phyloP scores from a whole-genome alignment of 2,113 vertebrate species.

The Leucoraja erinaceus region DNA sequence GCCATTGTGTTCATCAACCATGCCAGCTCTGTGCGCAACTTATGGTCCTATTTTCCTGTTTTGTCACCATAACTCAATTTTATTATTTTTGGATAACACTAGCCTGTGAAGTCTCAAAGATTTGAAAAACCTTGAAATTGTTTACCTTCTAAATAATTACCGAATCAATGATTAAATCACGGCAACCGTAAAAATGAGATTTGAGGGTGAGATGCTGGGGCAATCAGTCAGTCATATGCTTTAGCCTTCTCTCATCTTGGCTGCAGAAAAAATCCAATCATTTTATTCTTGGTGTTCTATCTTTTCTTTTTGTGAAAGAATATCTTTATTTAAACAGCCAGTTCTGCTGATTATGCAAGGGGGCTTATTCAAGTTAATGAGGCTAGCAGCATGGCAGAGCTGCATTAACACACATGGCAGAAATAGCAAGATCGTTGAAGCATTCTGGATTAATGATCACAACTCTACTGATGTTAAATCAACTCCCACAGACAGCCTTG shows the following conservation, averaged over 20 bases:
- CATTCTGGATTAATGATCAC: conserved; percentile 13
- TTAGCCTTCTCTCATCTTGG: neutral
- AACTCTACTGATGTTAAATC: conserved; percentile 14
- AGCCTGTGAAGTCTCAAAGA: neutral
- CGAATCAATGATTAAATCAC: neutral
- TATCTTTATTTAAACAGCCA: conserved; percentile 18
- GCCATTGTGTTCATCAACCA: neutral
- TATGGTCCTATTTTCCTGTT: neutral
- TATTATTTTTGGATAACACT: neutral
- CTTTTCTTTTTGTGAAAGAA: neutral
- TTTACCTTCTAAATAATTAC: neutral
- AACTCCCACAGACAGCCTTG: conserved; percentile 8
- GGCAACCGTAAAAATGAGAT: neutral
- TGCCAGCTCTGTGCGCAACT: neutral
- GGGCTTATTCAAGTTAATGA: neutral
- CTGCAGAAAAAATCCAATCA: neutral
- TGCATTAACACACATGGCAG: neutral
- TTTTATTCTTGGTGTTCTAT: neutral
- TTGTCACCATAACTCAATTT: neutral
- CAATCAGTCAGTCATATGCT: too few relatives aligned
- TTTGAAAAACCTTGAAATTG: neutral
- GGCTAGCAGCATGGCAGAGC: neutral
- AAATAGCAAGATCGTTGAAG: neutral
- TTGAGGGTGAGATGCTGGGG: neutral
- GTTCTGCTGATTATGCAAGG: neutral